Evolutionary conservation across 2,888 invertebrate species (phyloP).

Genomic region (Parnassius smintheus): DNA sequence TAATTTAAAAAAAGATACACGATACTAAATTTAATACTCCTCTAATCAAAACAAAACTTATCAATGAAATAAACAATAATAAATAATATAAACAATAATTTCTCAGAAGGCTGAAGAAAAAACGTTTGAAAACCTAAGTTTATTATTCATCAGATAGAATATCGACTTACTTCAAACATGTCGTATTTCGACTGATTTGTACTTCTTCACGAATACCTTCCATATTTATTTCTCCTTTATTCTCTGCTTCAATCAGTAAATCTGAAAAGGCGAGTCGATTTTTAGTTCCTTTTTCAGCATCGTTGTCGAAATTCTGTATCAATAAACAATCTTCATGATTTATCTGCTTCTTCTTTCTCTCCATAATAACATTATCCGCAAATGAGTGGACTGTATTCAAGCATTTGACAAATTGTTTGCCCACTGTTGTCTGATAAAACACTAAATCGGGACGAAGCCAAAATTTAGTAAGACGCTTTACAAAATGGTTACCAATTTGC

Average conservation of each 20-base stretch:
- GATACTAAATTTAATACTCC: too few species aligned
- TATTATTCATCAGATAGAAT: too few species aligned
- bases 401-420: conserved; percentile 68
- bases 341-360: conserved; percentile 48
- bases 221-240: conserved; percentile 80
- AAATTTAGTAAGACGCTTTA: conserved; percentile 59
- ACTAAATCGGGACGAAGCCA: conserved; percentile 81
- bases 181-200: too few species aligned
- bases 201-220: conserved; percentile 86
- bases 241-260: conserved; percentile 81
- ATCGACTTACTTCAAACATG: conserved; percentile 83
- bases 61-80: too few species aligned
- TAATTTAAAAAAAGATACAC: too few species aligned
- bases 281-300: conserved; percentile 44
- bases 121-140: too few species aligned
- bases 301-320: conserved; percentile 3
- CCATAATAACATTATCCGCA: conserved; percentile 77
- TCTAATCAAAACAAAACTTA: too few species aligned
- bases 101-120: too few species aligned
- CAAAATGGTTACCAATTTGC: conserved; percentile 49
- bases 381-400: conserved; percentile 75
- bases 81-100: too few species aligned
- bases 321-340: conserved; percentile 7
- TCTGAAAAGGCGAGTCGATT: conserved; percentile 84
- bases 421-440: conserved; percentile 66